These are phyloP conservation scores for Brachionus rotundiformis DNA, from an alignment of 1,140 invertebrate genomes.

Conservation along the genomic window DNA sequence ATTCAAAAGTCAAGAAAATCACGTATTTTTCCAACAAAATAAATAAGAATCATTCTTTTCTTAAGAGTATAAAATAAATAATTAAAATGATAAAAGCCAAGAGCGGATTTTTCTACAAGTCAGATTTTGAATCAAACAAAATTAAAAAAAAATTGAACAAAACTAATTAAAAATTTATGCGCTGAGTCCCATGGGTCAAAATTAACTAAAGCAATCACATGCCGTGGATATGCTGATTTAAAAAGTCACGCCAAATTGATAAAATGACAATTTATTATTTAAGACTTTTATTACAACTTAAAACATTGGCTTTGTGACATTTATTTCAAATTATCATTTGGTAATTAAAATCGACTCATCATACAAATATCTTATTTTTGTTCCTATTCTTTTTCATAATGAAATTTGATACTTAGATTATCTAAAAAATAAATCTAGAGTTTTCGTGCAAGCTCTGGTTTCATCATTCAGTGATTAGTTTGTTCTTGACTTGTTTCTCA, in stretches of 20 bases:
- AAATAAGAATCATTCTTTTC: not conserved
- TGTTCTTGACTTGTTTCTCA: slow-evolving; percentile 38
- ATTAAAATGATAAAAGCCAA: not conserved
- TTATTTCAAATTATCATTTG: not conserved
- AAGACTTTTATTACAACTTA: not conserved
- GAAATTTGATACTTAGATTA: slow-evolving; percentile 42
- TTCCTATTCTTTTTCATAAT: not conserved
- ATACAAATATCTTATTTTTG: slow-evolving; percentile 5
- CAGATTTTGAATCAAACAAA: too few relatives aligned
- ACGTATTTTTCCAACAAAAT: not conserved
- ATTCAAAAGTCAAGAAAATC: not conserved
- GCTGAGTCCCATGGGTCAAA: not conserved
- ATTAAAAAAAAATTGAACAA: not conserved
- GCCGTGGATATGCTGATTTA: not conserved
- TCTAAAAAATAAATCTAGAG: slow-evolving; percentile 16
- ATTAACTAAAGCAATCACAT: not conserved
- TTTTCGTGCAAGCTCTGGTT: not conserved
- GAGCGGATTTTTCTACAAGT: not conserved
- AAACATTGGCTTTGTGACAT: not conserved
- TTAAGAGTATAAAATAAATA: not conserved
- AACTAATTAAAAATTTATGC: slow-evolving; percentile 8
- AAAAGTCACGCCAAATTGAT: slow-evolving; percentile 19
- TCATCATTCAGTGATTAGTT: slow-evolving; percentile 19
- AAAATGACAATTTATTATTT: slow-evolving; percentile 1
- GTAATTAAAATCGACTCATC: not conserved